These are phyloP conservation scores for Eumeta japonica DNA, from an alignment of 1,140 invertebrate species.

Conservation along the genomic window DNA sequence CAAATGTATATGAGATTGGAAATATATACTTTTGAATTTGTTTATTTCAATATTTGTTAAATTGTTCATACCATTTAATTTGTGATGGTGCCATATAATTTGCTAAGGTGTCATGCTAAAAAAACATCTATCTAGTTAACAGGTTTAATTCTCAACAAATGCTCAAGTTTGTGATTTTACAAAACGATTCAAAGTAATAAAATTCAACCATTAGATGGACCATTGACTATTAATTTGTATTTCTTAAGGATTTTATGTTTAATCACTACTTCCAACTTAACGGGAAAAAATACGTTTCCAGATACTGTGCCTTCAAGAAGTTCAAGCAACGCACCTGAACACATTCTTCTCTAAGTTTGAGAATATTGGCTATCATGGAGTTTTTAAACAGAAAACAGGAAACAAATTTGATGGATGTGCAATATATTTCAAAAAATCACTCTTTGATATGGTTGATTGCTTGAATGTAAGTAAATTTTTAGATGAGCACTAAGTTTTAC, in stretches of 20 bases:
- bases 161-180: no score
- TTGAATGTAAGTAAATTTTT: slow-evolving; percentile 58
- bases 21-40: no score
- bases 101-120: no score
- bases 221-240: not conserved
- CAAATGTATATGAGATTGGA: no score
- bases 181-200: no score
- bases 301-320: slow-evolving; percentile 85
- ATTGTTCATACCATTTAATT: no score
- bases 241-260: slow-evolving; percentile 4
- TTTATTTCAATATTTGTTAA: no score
- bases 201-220: no score
- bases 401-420: slow-evolving; percentile 78
- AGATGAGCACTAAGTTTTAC: no score
- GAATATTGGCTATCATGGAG: slow-evolving; percentile 59
- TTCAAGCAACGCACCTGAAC: slow-evolving; percentile 73
- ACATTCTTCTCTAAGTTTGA: slow-evolving; percentile 62
- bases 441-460: slow-evolving; percentile 65
- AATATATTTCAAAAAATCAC: slow-evolving; percentile 69
- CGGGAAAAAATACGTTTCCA: slow-evolving; percentile 38
- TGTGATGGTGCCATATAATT: no score
- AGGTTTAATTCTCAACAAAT: no score
- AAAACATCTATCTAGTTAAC: no score
- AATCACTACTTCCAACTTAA: slow-evolving; percentile 4
- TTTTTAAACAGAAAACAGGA: slow-evolving; percentile 76